These are phyloP conservation scores for Spodoptera litura DNA, from an alignment of 1,140 invertebrate genomes.

Conservation along the genomic window DNA sequence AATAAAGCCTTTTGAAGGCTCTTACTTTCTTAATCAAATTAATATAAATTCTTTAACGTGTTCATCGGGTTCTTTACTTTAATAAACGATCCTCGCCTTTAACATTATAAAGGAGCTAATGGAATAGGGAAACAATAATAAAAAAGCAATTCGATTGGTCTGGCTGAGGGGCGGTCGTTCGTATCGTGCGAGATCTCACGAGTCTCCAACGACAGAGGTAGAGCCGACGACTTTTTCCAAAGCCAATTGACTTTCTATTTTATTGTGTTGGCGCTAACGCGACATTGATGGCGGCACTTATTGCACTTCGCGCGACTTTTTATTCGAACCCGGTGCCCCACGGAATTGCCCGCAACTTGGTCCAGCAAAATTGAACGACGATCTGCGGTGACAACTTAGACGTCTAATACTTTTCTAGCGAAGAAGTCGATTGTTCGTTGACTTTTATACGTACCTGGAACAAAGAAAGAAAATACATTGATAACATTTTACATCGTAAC, in stretches of 20 bases:
- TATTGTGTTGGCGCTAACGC: slow-evolving; percentile 80
- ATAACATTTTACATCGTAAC: not conserved
- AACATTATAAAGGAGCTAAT: slow-evolving; percentile 8
- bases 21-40: slow-evolving; percentile 12
- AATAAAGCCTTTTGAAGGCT: slow-evolving; percentile 7
- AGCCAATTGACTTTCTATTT: slow-evolving; percentile 77
- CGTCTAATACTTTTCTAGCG: slow-evolving; percentile 44
- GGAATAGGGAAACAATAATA: slow-evolving; percentile 47
- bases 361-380: slow-evolving; percentile 60
- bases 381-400: slow-evolving; percentile 49
- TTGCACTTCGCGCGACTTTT: slow-evolving; percentile 74
- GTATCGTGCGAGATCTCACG: slow-evolving; percentile 33
- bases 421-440: slow-evolving; percentile 30
- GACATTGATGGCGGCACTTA: slow-evolving; percentile 79
- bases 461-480: slow-evolving; percentile 39
- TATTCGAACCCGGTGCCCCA: slow-evolving; percentile 61
- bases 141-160: slow-evolving; percentile 35
- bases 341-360: slow-evolving; percentile 61
- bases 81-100: not conserved
- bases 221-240: slow-evolving; percentile 60
- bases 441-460: slow-evolving; percentile 63
- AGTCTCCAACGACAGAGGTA: slow-evolving; percentile 38
- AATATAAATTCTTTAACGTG: slow-evolving; percentile 20
- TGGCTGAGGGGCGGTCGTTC: not conserved
- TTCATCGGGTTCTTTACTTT: slow-evolving; percentile 8